Percentiles rank a stretch among this genome's conserved stretches.
Conservation (phyloP, 2,888 invertebrate genomes). For the Volucella zonaria region DNA sequence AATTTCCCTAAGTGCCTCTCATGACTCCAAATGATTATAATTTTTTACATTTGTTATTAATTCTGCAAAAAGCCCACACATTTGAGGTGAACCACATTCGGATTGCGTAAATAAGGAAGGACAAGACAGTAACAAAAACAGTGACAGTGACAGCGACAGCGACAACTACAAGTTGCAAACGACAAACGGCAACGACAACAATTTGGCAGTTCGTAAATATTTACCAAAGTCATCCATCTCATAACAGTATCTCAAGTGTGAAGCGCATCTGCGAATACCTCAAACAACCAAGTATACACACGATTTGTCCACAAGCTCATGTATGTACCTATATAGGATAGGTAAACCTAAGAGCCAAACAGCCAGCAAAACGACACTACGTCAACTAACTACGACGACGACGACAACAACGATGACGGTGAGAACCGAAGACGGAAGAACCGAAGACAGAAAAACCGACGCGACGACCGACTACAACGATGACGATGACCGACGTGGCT, state of each 20-base stretch:
- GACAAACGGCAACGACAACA: neutral
- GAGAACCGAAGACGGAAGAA: too few relatives aligned
- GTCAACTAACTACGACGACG: too few relatives aligned
- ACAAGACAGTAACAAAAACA: conserved; percentile 8
- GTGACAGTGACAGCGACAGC: too few relatives aligned
- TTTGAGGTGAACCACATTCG: conserved; percentile 34
- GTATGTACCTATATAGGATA: conserved; percentile 5
- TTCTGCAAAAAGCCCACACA: conserved; percentile 21
- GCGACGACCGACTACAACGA: neutral
- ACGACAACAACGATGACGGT: too few relatives aligned
- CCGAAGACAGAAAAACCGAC: too few relatives aligned
- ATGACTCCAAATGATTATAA: conserved; percentile 60
- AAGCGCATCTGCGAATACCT: conserved; percentile 62
- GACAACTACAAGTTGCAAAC: too few relatives aligned
- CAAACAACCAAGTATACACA: conserved; percentile 16
- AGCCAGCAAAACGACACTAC: too few relatives aligned
- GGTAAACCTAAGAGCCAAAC: neutral
- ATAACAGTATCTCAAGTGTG: conserved; percentile 60
- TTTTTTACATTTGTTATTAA: conserved; percentile 49
- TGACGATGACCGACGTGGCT: neutral
- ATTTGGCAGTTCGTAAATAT: conserved; percentile 64
- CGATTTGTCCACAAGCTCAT: conserved; percentile 22
- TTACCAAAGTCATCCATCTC: conserved; percentile 54
- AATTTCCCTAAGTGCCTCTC: conserved; percentile 58
- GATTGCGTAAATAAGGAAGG: conserved; percentile 42